Base-by-base conservation (phyloP, 2,113 vertebrate genomes). In the Nothobranchius kuhntae region DNA sequence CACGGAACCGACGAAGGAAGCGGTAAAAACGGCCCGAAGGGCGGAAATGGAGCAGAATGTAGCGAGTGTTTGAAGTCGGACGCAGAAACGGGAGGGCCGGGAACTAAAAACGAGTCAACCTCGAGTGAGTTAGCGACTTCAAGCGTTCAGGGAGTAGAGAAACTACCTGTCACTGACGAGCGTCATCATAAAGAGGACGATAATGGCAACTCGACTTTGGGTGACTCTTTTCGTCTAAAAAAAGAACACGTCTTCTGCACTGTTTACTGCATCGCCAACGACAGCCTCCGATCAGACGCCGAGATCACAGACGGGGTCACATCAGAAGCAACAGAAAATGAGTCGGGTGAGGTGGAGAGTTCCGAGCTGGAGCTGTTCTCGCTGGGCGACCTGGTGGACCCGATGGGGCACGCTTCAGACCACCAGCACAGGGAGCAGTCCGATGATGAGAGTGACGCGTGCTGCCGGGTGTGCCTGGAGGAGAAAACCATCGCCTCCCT, bases 391-490 rank as follows among this genome's bases (percentile, higher is more conserved):
- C 89, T 96, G 63, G 87, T 94, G 69, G 93, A 92, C 40, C 85
- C 91, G 9, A 86, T 91, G 35, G 73, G 69, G 45, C 58, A 85
- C 7, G 45, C 86, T 56, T 68, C 66, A 62, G 61, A 53, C 68
- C 56, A 59, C 26, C 11, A 75, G 17, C 73, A 82, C 44, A 0
- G 5, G 21, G 69, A 45, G 9, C 68, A 68, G 71, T 78, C 52
- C 59, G 76, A 9, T 0, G 76, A 9, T 0, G 64, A 26, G 2
- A 74, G 47, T 38, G 2, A 60, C 53, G 65, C 61, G 68, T 92
- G 91, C 73, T 99, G 98, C 89, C 95, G 96, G 68, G 95, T 99
- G 87, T 99, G 98, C 88, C 90, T 99, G 84, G 95, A 96, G 73
- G 89, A 92, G 62, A 95, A 95, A 85, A 87, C 93, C 73, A 95